Evolutionary conservation across 2,888 invertebrate genomes (phyloP).

Genomic region (Neocrepidodera transversa): DNA sequence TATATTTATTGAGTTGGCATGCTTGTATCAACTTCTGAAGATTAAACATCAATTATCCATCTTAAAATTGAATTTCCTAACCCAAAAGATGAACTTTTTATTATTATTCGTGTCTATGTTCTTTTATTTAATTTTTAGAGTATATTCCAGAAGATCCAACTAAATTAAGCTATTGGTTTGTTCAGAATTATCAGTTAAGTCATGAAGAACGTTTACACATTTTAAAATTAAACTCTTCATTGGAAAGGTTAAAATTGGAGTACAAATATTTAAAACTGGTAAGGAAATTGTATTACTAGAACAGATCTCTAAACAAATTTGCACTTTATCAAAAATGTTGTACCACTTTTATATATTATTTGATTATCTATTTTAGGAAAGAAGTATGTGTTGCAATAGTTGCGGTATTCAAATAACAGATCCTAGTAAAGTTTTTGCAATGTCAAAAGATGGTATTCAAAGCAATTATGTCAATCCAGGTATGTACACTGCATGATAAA

Average conservation of each 20-base stretch:
- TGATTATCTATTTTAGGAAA: slow-evolving; percentile 59
- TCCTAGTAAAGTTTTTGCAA: slow-evolving; percentile 76
- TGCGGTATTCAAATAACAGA: slow-evolving; percentile 67
- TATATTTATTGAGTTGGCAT: no score
- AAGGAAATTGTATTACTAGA: slow-evolving; percentile 37
- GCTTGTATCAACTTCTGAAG: no score
- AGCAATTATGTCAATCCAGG: slow-evolving; percentile 82
- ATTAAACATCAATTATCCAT: no score
- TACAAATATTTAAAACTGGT: slow-evolving; percentile 62
- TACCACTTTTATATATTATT: neutral
- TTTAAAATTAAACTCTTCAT: slow-evolving; percentile 71
- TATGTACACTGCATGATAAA: no score
- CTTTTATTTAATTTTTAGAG: slow-evolving; percentile 47
- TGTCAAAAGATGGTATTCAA: slow-evolving; percentile 82
- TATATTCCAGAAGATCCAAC: slow-evolving; percentile 72
- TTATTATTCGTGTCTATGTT: no score
- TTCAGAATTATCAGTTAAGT: slow-evolving; percentile 75
- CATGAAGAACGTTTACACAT: slow-evolving; percentile 69
- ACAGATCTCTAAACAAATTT: no score
- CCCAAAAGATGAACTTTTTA: no score
- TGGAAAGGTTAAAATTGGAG: slow-evolving; percentile 70
- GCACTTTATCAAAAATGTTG: neutral
- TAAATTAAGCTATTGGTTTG: slow-evolving; percentile 81
- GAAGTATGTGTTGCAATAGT: slow-evolving; percentile 66
- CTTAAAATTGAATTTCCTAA: no score